Percentiles rank a stretch among this genome's conserved stretches.
Evolutionary conservation across 2,113 vertebrate genomes (phyloP).

Genomic region (Columbina picui): DNA sequence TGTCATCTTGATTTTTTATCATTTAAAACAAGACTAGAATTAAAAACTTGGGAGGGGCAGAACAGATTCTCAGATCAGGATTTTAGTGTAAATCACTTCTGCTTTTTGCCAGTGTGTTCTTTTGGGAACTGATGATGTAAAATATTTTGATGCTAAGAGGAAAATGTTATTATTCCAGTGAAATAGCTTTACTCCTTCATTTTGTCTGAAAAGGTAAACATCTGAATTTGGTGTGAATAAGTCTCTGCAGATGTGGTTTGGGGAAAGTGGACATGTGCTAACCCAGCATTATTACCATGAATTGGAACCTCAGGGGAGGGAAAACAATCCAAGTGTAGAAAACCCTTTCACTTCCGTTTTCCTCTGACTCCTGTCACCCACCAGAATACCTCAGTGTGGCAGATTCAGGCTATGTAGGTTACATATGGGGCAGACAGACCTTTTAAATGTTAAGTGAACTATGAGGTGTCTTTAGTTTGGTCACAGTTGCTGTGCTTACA

Average conservation of each 20-base stretch:
- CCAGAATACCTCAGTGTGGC: not conserved
- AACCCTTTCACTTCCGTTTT: not conserved
- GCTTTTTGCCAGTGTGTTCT: not conserved
- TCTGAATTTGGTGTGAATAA: not conserved
- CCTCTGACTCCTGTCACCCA: not conserved
- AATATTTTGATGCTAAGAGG: not conserved
- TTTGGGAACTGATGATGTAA: not conserved
- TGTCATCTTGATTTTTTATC: slow-evolving; percentile 18
- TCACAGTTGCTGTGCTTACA: not conserved
- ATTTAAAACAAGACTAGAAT: slow-evolving; percentile 3
- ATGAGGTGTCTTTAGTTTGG: not conserved
- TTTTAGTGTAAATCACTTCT: not conserved
- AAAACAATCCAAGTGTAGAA: not conserved
- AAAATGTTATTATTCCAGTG: not conserved
- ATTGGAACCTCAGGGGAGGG: not conserved
- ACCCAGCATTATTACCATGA: not conserved
- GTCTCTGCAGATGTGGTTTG: not conserved
- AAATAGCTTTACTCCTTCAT: not conserved
- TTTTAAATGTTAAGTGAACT: not conserved
- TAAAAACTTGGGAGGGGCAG: not conserved
- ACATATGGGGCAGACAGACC: not conserved
- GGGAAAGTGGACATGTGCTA: not conserved
- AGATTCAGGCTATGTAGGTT: not conserved
- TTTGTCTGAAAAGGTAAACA: not conserved
- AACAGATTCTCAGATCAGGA: not conserved